Base-by-base conservation (phyloP, 2,797 vertebrate genomes). In the Arrhamphus sclerolepis region DNA sequence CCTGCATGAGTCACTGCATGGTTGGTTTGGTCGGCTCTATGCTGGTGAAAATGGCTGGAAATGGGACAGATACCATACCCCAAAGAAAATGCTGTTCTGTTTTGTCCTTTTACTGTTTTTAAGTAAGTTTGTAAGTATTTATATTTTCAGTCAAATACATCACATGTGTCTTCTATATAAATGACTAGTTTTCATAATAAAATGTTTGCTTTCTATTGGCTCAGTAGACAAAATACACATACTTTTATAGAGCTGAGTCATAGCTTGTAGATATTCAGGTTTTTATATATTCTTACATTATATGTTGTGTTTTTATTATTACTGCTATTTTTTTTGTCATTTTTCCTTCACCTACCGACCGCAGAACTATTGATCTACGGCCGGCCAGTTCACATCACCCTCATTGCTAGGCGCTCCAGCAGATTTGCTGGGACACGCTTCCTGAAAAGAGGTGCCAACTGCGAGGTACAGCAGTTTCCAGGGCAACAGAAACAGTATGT, bases 401-500 rank as follows among this genome's bases (percentile, higher is more conserved):
- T 99, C 64, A 97, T 99, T 77, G 97, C 98, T 58, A 95, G 97
- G 78, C 95, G 97, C 72, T 99, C 97, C 85, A 97, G 96, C 78
- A 96, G 92, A 87, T 98, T 98, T 81, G 95, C 97, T 11, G 98
- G 98, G 49, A 99, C 98, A 5, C 96, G 98, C 53, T 99, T 99
- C 87, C 93, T 99, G 66, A 98, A 98, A 88, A 94, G 97, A 90
- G 98, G 97, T 69, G 87, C 97, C 75, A 98, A 97, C 89, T 96
- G 94, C 66, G 94, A 97, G 96, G 97, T 98, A 94, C 38, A 70
- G 51, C 56, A 1, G 80, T 86, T 75, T 52, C 79, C 44, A 3
- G 7, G 71, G 76, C 62, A 89, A 90, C 85, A 0, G 31, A 46
- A 42, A 59, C 56, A 77, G 66, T 63, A 68, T 59, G 72, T 59